Evolutionary conservation across 2,888 invertebrate genomes (phyloP).

Genomic region (Cerastoderma edule): DNA sequence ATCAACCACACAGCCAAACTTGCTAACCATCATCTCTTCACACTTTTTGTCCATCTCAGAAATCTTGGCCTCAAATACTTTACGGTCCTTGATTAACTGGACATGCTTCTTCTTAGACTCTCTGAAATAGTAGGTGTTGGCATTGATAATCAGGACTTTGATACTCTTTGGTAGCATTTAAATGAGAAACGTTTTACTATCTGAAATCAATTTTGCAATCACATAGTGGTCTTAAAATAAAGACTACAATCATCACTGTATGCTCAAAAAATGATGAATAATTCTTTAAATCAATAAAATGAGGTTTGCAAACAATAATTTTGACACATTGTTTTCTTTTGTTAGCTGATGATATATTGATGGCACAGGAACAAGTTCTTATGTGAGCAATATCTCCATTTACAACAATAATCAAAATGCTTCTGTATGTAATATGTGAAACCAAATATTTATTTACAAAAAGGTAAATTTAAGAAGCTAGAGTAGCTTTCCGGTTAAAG

Average conservation of each 20-base stretch:
- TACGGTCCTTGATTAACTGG: constrained; percentile 82
- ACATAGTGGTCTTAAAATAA: no score
- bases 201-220: no score
- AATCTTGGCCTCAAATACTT: constrained; percentile 80
- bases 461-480: neutral
- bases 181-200: no score
- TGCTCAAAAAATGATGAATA: no score
- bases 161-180: neutral
- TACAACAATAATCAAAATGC: no score
- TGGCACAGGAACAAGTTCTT: no score
- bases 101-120: constrained; percentile 82
- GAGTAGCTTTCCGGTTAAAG: neutral
- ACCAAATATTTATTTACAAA: no score
- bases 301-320: no score
- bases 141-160: neutral
- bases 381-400: no score
- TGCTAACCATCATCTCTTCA: constrained; percentile 82
- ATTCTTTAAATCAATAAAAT: no score
- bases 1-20: constrained; percentile 83
- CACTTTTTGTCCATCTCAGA: constrained; percentile 80
- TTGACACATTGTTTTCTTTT: neutral
- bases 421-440: no score
- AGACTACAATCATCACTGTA: no score
- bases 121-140: constrained; percentile 70
- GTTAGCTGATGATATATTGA: neutral